Conservation (phyloP, 35 echinoderm and acorn worm genomes). For the Eucidaris tribuloides region DNA sequence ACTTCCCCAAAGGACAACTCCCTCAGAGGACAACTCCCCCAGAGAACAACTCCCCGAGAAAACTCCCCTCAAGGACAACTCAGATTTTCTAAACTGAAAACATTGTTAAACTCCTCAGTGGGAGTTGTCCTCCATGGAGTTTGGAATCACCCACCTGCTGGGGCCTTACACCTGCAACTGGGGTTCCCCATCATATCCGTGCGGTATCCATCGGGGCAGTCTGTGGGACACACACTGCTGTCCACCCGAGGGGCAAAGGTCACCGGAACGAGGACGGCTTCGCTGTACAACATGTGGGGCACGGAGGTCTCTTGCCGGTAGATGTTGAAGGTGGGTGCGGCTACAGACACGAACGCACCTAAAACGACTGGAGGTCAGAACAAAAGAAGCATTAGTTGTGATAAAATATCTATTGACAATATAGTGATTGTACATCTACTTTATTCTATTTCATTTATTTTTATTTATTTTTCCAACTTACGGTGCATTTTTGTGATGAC, state of each 20-base stretch:
- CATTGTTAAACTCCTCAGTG: neutral
- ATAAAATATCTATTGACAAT: too few relatives aligned
- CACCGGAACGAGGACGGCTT: neutral
- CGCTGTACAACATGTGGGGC: conserved; percentile 2
- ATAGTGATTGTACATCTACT: too few relatives aligned
- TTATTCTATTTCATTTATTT: too few relatives aligned
- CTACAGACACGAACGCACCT: neutral
- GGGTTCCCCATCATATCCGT: conserved; percentile 18
- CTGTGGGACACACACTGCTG: neutral
- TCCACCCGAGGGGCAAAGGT: conserved; percentile 4
- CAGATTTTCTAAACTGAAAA: neutral
- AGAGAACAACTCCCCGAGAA: neutral
- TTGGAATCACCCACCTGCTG: neutral
- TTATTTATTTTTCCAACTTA: too few relatives aligned
- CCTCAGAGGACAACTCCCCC: neutral
- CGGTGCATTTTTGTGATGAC: too few relatives aligned
- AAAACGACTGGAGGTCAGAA: neutral
- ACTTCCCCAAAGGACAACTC: neutral
- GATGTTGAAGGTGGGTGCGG: neutral
- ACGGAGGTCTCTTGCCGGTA: neutral
- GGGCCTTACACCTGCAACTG: conserved; percentile 23
- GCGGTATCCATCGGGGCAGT: conserved; percentile 8
- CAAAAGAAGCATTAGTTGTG: too few relatives aligned
- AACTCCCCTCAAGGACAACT: neutral
- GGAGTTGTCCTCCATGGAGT: too few relatives aligned